These are phyloP conservation scores for Chrysolina americana DNA, from an alignment of 2,888 invertebrate genomes.

Conservation along the genomic window DNA sequence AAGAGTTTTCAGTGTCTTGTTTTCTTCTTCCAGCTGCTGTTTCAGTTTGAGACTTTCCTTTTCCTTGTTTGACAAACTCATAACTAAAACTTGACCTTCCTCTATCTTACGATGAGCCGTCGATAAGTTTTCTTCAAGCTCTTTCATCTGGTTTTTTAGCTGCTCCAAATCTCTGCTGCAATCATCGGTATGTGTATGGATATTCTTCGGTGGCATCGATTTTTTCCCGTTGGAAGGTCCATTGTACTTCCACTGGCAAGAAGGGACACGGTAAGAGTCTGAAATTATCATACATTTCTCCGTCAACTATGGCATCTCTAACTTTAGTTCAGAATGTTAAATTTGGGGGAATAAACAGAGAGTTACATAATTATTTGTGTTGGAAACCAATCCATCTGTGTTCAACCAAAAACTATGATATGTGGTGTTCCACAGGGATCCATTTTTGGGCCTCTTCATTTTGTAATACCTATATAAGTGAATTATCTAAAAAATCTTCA, in stretches of 20 bases:
- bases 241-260: background rate
- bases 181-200: background rate
- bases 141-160: slow-evolving; percentile 6
- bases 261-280: background rate
- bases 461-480: too few relatives aligned
- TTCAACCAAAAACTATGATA: too few relatives aligned
- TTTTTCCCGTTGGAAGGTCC: background rate
- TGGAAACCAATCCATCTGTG: too few relatives aligned
- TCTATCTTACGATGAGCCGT: background rate
- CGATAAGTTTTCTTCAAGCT: slow-evolving; percentile 3
- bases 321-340: too few relatives aligned
- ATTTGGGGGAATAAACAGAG: too few relatives aligned
- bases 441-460: too few relatives aligned
- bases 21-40: slow-evolving; percentile 19
- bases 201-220: background rate
- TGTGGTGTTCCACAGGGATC: too few relatives aligned
- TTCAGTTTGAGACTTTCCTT: background rate
- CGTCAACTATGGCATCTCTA: background rate
- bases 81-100: slow-evolving; percentile 1
- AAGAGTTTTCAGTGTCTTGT: background rate
- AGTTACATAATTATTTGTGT: too few relatives aligned
- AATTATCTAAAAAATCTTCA: too few relatives aligned
- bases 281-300: background rate
- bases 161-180: slow-evolving; percentile 8
- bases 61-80: slow-evolving; percentile 7